Percentiles rank a stretch among this genome's conserved stretches.
Conservation (phyloP, 2,888 invertebrate species). For the Neoitamus cyanurus region DNA sequence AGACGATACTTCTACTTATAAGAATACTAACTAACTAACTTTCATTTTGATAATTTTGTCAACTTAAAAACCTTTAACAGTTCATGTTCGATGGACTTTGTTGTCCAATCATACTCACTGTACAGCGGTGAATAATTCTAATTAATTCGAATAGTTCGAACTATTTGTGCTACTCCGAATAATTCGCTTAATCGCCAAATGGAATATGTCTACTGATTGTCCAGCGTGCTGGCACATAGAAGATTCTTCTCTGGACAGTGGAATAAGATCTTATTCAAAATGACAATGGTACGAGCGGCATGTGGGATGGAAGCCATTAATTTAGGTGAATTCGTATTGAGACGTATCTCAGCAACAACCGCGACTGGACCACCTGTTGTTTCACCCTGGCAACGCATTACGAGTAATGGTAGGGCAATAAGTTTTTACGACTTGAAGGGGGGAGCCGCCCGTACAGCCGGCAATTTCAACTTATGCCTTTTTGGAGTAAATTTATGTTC, state of each 20-base stretch:
- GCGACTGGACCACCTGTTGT: not conserved
- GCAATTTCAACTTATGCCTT: not conserved
- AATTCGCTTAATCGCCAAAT: no score
- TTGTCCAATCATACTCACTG: no score
- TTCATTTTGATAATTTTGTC: no score
- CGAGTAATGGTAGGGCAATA: not conserved
- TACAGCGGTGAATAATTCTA: no score
- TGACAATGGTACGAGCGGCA: not conserved
- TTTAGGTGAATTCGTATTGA: not conserved
- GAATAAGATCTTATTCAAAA: not conserved
- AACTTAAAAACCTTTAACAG: no score
- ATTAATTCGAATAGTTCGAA: no score
- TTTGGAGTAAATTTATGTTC: not conserved
- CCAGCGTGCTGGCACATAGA: no score
- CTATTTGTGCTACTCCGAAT: no score
- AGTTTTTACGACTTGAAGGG: not conserved
- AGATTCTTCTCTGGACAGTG: not conserved
- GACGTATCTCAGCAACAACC: not conserved
- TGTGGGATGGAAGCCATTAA: not conserved
- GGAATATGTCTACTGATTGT: no score
- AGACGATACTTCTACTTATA: no score
- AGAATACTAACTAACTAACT: no score
- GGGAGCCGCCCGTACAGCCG: not conserved
- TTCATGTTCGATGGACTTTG: no score
- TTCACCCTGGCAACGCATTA: not conserved